Evolutionary conservation across 2,888 invertebrate genomes (phyloP).

Genomic region (Rhodophaea formosa): DNA sequence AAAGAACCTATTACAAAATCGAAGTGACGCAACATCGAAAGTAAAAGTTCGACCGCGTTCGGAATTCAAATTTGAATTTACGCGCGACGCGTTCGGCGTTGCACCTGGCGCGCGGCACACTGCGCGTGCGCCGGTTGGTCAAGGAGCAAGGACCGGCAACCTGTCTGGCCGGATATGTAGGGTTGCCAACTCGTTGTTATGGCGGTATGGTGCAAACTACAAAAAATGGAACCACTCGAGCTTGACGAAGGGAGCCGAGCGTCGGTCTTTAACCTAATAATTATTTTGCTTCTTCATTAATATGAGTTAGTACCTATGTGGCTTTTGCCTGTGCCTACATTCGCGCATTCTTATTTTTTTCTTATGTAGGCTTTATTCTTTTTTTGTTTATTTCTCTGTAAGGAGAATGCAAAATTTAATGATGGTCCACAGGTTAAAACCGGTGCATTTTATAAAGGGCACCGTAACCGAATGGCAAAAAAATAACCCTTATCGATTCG

Average conservation of each 20-base stretch:
- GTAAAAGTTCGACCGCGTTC: constrained; percentile 49
- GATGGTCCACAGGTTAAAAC: too few relatives aligned
- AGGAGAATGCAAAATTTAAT: too few relatives aligned
- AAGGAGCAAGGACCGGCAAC: constrained; percentile 47
- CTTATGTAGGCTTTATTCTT: too few relatives aligned
- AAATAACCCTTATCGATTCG: too few relatives aligned
- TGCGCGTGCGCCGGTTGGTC: constrained; percentile 50
- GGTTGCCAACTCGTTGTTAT: constrained; percentile 42
- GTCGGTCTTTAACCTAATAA: constrained; percentile 7
- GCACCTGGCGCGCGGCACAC: constrained; percentile 62
- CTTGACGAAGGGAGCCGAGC: constrained; percentile 13
- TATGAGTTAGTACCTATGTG: too few relatives aligned
- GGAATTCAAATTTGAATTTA: constrained; percentile 36
- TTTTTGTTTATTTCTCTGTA: too few relatives aligned
- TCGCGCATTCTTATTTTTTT: too few relatives aligned
- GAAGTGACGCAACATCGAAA: constrained; percentile 47
- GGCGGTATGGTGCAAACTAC: constrained; percentile 19
- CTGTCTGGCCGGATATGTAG: constrained; percentile 67
- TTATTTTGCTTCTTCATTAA: not conserved
- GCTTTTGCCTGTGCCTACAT: too few relatives aligned
- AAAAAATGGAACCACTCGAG: constrained; percentile 17
- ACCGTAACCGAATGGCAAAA: too few relatives aligned
- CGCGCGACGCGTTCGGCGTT: constrained; percentile 47
- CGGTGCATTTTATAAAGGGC: too few relatives aligned
- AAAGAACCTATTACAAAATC: constrained; percentile 34